Conservation (phyloP, 2,888 invertebrate genomes). For the Mycalesis mineus region DNA sequence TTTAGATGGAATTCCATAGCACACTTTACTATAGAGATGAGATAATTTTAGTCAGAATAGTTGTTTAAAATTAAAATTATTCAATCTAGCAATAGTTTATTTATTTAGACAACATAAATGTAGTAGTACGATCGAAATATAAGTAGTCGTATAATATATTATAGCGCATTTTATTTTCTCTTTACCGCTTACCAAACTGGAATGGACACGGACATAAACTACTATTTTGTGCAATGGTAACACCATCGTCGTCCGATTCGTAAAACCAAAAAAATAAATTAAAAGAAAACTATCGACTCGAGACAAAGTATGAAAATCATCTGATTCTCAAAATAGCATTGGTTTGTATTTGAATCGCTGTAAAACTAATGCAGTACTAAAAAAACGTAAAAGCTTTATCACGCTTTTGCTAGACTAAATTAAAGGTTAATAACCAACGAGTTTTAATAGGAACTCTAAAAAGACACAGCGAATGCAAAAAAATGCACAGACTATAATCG, state of each 20-base stretch:
- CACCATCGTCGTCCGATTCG: constrained; percentile 34
- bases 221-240: constrained; percentile 41
- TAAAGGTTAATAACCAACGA: constrained; percentile 1
- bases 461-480: constrained; percentile 1
- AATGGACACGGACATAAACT: constrained; percentile 56
- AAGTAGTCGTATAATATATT: constrained; percentile 46
- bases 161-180: constrained; percentile 71
- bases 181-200: constrained; percentile 73
- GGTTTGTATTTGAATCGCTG: constrained; percentile 80
- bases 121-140: constrained; percentile 30
- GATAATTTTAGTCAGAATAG: constrained; percentile 15
- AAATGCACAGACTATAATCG: constrained; percentile 4
- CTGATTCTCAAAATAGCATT: constrained; percentile 98
- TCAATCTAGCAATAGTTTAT: constrained; percentile 2
- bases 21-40: constrained; percentile 1
- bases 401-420: constrained; percentile 21
- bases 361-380: constrained; percentile 18
- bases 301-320: constrained; percentile 98
- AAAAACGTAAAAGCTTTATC: constrained; percentile 9
- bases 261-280: constrained; percentile 47
- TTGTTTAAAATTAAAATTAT: background rate
- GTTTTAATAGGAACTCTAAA: background rate
- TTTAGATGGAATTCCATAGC: constrained; percentile 18
- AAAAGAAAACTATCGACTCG: constrained; percentile 97
- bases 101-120: constrained; percentile 12